These are phyloP conservation scores for Cephus pygmeus DNA, from an alignment of 2,888 invertebrate genomes.

Conservation along the genomic window DNA sequence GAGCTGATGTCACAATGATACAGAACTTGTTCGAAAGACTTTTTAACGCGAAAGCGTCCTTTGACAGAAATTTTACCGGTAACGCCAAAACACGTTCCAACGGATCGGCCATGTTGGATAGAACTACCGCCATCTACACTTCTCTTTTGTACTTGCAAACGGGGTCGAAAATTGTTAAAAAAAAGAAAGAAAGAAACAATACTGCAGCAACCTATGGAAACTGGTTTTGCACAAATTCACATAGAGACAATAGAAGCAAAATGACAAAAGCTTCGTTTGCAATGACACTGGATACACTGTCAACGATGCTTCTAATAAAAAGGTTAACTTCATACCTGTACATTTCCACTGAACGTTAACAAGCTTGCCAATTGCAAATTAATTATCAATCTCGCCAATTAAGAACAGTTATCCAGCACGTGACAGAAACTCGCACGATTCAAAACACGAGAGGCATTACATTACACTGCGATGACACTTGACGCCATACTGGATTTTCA, in stretches of 20 bases:
- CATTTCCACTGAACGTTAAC: constrained; percentile 17
- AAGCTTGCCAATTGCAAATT: constrained; percentile 41
- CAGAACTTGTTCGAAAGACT: not conserved
- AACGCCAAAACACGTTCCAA: not conserved
- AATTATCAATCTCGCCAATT: constrained; percentile 46
- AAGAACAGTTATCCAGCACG: constrained; percentile 28
- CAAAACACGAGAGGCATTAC: not conserved
- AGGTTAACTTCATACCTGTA: not conserved
- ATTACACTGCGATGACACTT: not conserved
- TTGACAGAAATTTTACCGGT: not conserved
- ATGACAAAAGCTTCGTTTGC: not conserved
- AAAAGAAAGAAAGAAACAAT: not conserved
- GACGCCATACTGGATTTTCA: not conserved
- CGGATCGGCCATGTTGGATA: not conserved
- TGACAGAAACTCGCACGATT: not conserved
- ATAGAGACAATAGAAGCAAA: not conserved
- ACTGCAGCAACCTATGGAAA: not conserved
- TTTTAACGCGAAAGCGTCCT: not conserved
- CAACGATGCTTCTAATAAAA: not conserved
- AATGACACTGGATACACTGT: not conserved
- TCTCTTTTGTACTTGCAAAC: not conserved
- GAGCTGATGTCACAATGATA: not conserved
- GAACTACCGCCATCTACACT: not conserved
- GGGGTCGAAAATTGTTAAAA: not conserved
- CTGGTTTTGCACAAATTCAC: not conserved